Evolutionary conservation across 2,113 vertebrate genomes (phyloP).

Genomic region (Pelobates fuscus): DNA sequence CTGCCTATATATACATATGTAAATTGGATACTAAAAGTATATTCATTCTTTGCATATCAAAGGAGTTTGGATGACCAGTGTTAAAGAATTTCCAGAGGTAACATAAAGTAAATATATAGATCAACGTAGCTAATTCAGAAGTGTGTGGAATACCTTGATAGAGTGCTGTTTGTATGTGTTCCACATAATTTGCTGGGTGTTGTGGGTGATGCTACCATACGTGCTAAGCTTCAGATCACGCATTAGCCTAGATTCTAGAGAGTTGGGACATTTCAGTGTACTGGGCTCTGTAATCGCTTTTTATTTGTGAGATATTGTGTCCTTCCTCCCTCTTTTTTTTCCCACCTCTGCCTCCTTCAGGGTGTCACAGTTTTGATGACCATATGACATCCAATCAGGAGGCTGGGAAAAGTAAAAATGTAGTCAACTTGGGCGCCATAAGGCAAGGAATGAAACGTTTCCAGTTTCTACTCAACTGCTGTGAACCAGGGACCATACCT

Average conservation of each 20-base stretch:
- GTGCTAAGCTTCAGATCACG: slow-evolving; percentile 30
- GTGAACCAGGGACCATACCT: slow-evolving; percentile 94
- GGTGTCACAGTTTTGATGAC: slow-evolving; percentile 93
- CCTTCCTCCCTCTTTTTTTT: slow-evolving; percentile 53
- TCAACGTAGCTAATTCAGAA: too few species aligned
- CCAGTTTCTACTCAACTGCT: slow-evolving; percentile 97
- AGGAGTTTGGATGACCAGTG: too few species aligned
- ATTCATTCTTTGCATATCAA: too few species aligned
- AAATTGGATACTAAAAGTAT: too few species aligned
- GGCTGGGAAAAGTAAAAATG: slow-evolving; percentile 91
- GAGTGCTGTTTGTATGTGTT: neutral
- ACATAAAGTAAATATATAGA: too few species aligned
- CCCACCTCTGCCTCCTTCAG: slow-evolving; percentile 65
- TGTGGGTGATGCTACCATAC: slow-evolving; percentile 40
- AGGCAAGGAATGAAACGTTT: slow-evolving; percentile 98
- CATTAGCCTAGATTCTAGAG: slow-evolving; percentile 23
- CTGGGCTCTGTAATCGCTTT: slow-evolving; percentile 53
- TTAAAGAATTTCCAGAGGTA: too few species aligned
- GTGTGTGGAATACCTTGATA: slow-evolving; percentile 43
- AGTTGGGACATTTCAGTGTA: slow-evolving; percentile 19
- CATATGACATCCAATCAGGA: slow-evolving; percentile 88
- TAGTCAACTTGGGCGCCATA: slow-evolving; percentile 95
- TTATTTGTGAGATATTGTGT: slow-evolving; percentile 51
- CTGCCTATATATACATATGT: neutral
- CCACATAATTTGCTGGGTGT: slow-evolving; percentile 6